Base-by-base conservation (phyloP, 2,797 vertebrate genomes). In the Brachyalestes nurse region DNA sequence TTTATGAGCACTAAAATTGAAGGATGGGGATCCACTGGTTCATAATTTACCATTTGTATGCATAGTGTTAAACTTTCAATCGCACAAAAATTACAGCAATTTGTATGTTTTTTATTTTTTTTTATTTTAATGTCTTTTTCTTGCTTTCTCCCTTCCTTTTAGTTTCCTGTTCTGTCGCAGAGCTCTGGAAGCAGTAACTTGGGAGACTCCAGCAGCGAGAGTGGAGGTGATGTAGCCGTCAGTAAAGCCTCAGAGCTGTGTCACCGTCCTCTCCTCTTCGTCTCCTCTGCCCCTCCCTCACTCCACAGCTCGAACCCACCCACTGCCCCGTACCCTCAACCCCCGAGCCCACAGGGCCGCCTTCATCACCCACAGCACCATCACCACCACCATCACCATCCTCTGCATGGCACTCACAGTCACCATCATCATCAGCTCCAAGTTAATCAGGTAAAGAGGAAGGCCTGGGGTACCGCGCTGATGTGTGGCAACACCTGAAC, bases 151-250 rank as follows among this genome's bases (percentile, higher is more conserved):
- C 71, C 40, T 66, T 61, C 10, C 57, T 55, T 28, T 80, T 72
- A 95, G 94, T 95, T 95, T 62, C 93, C 94, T 7, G 90, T 89
- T 47, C 88, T 95, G 60, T 93, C 93, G 64, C 94, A 95, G 87
- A 94, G 90, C 83, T 94, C 93, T 5, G 91, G 85, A 86, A 92
- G 90, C 88, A 92, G 91, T 82, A 92, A 91, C 85, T 84, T 94
- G 71, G 93, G 93, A 14, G 94, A 95, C 88, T 94, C 94, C 0
- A 88, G 93, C 83, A 95, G 94, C 9, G 93, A 95, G 84, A 95
- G 93, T 16, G 92, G 93, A 61, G 92, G 89, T 60, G 94, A 95
- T 89, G 90, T 93, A 72, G 92, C 92, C 64, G 93, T 92, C 79
- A 17, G 83, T 83, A 95, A 94, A 80, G 87, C 89, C 16, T 67